Evolutionary conservation across 2,888 invertebrate genomes (phyloP), one percentile per base, ranked within the genome.

Genomic region (Bembecia ichneumoniformis): DNA sequence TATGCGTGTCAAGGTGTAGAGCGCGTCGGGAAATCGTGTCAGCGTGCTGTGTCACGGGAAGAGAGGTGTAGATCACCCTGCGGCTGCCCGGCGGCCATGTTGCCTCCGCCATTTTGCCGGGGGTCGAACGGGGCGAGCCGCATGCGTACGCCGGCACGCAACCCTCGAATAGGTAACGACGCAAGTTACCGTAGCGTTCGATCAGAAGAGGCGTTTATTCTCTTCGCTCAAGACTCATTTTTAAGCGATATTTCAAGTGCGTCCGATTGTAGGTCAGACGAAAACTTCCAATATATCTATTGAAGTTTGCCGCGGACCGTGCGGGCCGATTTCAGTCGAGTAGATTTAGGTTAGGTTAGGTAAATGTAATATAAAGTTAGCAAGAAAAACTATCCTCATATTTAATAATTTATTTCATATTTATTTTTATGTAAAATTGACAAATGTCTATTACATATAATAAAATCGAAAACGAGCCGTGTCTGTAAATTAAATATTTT

Each of bases 51-150:
- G 75, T 77, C 75, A 73, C 75, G 76, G 77, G 73, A 77, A 78
- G 74, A 68, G 70, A 74, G 78, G 72, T 73, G 74, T 76, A 74
- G 75, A 80, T 78, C 83, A 84, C 82, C 82, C 82, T 79, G 82
- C 80, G 82, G 77, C 83, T 81, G 82, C 82, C 81, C 79, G 86
- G 82, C 86, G 79, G 88, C 87, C 87, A 88, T 87, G 80, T 87
- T 84, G 81, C 72, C 74, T 74, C 80, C 82, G 88, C 87, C 89
- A 88, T 88, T 81, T 88, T 88, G 80, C 80, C 72, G 71, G 78
- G 80, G 81, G 75, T 77, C 75, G 77, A 73, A 74, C 68, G 70
- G 75, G 77, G 76, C 74, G 76, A 75, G 77, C 82, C 83, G 87
- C 87, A 87, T 83, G 87, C 83, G 84, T 84, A 78, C 82, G 81